phyloP scores from a whole-genome alignment of 1,140 invertebrate genomes.

The Micrasema longulum region DNA sequence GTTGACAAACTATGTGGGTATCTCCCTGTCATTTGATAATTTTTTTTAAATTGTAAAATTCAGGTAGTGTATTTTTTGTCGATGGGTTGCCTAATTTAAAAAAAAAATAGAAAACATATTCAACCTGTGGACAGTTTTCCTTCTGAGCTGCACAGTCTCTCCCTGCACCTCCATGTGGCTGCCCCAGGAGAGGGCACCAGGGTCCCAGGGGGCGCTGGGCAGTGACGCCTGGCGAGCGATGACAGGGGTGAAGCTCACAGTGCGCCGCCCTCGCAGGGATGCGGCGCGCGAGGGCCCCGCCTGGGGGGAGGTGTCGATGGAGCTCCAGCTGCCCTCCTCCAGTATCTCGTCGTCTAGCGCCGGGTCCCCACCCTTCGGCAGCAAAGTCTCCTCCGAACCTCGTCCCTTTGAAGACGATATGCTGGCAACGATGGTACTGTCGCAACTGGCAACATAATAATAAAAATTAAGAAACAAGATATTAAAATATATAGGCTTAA shows the following conservation, averaged over 20 bases:
- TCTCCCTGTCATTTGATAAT: no score
- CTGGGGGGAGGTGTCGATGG: slow-evolving; percentile 64
- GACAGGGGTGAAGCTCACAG: slow-evolving; percentile 53
- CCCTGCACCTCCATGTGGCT: slow-evolving; percentile 73
- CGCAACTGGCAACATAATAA: no score
- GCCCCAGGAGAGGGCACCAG: slow-evolving; percentile 74
- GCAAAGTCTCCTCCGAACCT: slow-evolving; percentile 62
- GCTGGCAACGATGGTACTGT: slow-evolving; percentile 53
- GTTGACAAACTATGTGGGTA: no score
- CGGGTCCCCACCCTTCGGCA: slow-evolving; percentile 59
- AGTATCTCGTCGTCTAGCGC: slow-evolving; percentile 60
- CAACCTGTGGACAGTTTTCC: slow-evolving; percentile 64
- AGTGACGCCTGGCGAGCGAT: slow-evolving; percentile 75
- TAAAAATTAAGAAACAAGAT: no score
- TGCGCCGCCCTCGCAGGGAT: slow-evolving; percentile 73
- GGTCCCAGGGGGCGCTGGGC: slow-evolving; percentile 74
- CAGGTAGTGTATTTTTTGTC: no score
- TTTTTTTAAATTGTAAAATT: no score
- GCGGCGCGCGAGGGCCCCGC: slow-evolving; percentile 80
- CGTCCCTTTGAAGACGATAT: slow-evolving; percentile 56
- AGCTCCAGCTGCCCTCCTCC: slow-evolving; percentile 65
- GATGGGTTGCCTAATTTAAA: no score
- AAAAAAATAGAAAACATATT: no score
- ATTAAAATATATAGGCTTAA: no score
- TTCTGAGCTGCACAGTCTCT: slow-evolving; percentile 73